These are phyloP conservation scores for Epizoanthus stellaris DNA, from an alignment of 92 coral and sea anemone genomes.

Conservation along the genomic window DNA sequence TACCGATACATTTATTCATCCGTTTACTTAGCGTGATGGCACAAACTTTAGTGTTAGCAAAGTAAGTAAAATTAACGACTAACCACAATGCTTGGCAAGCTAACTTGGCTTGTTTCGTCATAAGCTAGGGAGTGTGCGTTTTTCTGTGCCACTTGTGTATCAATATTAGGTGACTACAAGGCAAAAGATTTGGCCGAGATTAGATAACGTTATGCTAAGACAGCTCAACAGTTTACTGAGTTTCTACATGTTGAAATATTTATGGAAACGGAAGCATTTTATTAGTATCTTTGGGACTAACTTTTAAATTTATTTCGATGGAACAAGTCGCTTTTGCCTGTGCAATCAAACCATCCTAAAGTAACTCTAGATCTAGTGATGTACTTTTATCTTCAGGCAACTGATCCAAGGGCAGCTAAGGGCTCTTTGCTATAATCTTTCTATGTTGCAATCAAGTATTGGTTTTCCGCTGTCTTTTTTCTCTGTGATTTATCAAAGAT, in stretches of 20 bases:
- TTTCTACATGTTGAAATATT: background rate
- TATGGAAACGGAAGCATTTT: background rate
- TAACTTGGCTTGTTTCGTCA: conserved; percentile 19
- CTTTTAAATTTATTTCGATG: too few species aligned
- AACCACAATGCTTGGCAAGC: conserved; percentile 1
- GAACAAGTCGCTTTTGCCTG: too few species aligned
- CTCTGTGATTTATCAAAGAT: too few species aligned
- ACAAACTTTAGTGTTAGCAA: background rate
- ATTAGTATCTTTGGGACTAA: background rate
- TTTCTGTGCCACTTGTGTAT: conserved; percentile 16
- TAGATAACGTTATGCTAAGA: background rate
- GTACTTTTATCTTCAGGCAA: too few species aligned
- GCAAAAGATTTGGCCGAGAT: conserved; percentile 16
- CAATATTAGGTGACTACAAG: conserved; percentile 1
- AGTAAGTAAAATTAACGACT: background rate
- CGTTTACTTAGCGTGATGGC: background rate
- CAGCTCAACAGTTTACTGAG: too few species aligned
- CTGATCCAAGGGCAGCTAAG: too few species aligned
- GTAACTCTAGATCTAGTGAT: too few species aligned
- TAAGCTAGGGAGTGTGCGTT: background rate
- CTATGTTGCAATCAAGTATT: too few species aligned
- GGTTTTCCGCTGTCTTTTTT: too few species aligned
- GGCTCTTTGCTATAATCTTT: too few species aligned
- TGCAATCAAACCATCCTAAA: too few species aligned
- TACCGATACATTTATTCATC: background rate